phyloP scores from a whole-genome alignment of 1,140 invertebrate genomes.

The Caenorhabditis briggsae region DNA sequence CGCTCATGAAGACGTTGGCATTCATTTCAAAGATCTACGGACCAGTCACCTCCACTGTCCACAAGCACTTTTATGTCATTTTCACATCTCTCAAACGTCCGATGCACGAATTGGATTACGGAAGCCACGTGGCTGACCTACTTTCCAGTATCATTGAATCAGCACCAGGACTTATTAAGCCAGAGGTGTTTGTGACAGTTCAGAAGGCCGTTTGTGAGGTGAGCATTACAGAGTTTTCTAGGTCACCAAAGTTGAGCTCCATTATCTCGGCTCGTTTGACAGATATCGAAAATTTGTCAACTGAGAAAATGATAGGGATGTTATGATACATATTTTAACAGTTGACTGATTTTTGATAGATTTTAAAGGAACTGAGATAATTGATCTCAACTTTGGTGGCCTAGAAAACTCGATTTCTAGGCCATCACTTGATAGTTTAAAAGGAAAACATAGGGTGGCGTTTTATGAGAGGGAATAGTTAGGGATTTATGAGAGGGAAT shows the following conservation, averaged over 20 bases:
- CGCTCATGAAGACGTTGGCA: conserved; percentile 27
- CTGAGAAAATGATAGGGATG: too few species aligned
- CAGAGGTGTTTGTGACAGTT: conserved; percentile 51
- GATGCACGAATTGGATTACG: conserved; percentile 30
- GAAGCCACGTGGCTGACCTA: conserved; percentile 41
- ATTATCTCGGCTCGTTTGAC: too few species aligned
- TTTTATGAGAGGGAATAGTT: too few species aligned
- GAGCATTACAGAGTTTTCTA: not conserved
- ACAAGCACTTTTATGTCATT: conserved; percentile 60
- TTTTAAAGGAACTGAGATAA: too few species aligned
- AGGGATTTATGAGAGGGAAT: too few species aligned
- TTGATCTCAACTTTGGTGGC: too few species aligned
- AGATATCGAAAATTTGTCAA: too few species aligned
- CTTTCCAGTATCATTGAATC: conserved; percentile 27
- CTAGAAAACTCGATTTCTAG: too few species aligned
- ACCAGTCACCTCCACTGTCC: conserved; percentile 40
- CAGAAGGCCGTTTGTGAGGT: conserved; percentile 58
- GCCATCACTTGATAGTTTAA: too few species aligned
- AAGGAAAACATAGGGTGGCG: too few species aligned
- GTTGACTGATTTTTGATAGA: too few species aligned
- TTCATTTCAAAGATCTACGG: conserved; percentile 26
- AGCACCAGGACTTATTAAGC: conserved; percentile 12
- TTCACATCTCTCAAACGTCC: conserved; percentile 41
- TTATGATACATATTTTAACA: too few species aligned
- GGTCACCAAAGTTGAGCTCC: not conserved